These are phyloP conservation scores for Endotricha flammealis DNA, from an alignment of 2,888 invertebrate genomes.

Conservation along the genomic window DNA sequence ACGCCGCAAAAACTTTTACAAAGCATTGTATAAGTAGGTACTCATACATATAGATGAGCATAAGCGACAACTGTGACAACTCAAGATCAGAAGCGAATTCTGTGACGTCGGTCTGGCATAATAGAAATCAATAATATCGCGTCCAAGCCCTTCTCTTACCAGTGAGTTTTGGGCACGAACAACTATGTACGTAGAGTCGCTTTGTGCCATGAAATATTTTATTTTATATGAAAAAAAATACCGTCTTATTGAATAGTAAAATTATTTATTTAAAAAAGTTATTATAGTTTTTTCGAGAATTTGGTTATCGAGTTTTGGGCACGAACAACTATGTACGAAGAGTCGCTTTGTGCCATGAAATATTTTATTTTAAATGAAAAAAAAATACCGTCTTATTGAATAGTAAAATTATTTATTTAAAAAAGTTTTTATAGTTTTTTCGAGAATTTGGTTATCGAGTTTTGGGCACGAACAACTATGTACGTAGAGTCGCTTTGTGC, in stretches of 20 bases:
- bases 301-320: too few species aligned
- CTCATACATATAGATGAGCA: too few species aligned
- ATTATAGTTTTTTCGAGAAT: too few species aligned
- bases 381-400: too few species aligned
- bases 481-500: slow-evolving; percentile 23
- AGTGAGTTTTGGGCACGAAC: slow-evolving; percentile 41
- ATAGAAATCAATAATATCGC: slow-evolving; percentile 65
- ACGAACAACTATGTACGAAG: slow-evolving; percentile 25
- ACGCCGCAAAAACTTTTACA: too few species aligned
- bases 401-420: too few species aligned
- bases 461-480: slow-evolving; percentile 34
- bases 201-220: slow-evolving; percentile 6
- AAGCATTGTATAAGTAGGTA: too few species aligned
- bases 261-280: too few species aligned
- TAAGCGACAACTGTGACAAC: slow-evolving; percentile 24
- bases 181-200: slow-evolving; percentile 26
- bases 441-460: too few species aligned
- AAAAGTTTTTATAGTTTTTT: too few species aligned
- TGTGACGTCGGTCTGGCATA: slow-evolving; percentile 35
- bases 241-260: too few species aligned
- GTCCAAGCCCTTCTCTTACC: slow-evolving; percentile 52
- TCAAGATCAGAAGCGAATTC: slow-evolving; percentile 27
- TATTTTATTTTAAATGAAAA: slow-evolving; percentile 7
- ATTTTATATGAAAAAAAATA: too few species aligned
- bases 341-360: slow-evolving; percentile 16